A percentile compares a stretch with the other conserved stretches of the same genome.
Evolutionary conservation across 2,888 invertebrate species (phyloP).

Genomic region (Erpobdella octoculata): DNA sequence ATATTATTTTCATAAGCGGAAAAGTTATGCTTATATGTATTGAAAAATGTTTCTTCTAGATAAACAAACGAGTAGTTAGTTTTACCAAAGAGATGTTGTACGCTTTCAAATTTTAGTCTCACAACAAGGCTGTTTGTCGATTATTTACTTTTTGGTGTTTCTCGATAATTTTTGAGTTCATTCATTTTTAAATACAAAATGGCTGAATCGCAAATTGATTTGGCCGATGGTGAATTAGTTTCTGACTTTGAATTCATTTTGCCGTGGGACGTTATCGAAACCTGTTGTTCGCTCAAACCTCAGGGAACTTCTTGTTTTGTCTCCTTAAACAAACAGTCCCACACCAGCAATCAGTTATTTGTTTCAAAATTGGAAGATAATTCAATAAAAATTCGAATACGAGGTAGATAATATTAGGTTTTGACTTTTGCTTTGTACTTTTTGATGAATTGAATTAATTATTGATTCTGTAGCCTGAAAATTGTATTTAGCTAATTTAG

Average conservation of each 20-base stretch:
- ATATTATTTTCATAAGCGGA: no score
- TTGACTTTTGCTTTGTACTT: neutral
- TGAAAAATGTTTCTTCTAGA: no score
- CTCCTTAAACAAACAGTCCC: conserved; percentile 24
- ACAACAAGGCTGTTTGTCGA: no score
- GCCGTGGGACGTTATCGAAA: conserved; percentile 30
- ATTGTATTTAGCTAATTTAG: conserved; percentile 4
- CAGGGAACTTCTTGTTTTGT: conserved; percentile 28
- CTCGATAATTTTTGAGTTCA: no score
- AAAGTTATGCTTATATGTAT: no score
- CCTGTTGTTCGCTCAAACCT: conserved; percentile 20
- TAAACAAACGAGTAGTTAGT: no score
- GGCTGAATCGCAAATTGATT: conserved; percentile 9
- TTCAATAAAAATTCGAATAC: conserved; percentile 30
- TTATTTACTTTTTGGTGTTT: no score
- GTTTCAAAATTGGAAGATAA: conserved; percentile 29
- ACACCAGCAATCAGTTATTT: conserved; percentile 28
- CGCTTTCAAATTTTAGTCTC: no score
- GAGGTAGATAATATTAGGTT: no score
- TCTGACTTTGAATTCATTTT: conserved; percentile 32
- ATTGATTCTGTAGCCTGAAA: neutral
- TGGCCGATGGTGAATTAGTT: conserved; percentile 23
- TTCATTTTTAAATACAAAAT: conserved; percentile 8
- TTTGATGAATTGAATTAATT: neutral
- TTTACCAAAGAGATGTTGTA: no score